These are phyloP conservation scores for Rhopalosiphum nymphaeae DNA, from an alignment of 2,888 invertebrate genomes.

Conservation along the genomic window DNA sequence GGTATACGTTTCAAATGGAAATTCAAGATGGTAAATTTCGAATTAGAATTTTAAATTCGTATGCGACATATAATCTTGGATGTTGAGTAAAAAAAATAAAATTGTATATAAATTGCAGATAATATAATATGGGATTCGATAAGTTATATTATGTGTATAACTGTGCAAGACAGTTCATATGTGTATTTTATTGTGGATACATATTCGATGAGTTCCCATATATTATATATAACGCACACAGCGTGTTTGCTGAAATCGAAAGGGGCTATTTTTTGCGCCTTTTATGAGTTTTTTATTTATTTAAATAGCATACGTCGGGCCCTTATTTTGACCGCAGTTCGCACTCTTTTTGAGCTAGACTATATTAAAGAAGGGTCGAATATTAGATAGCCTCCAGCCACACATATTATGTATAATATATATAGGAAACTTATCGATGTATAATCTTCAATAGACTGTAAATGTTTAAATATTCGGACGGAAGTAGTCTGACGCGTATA, in stretches of 20 bases:
- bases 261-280: neutral
- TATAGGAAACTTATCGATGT: slow-evolving; percentile 26
- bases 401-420: neutral
- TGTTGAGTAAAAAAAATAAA: slow-evolving; percentile 36
- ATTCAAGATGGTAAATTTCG: slow-evolving; percentile 42
- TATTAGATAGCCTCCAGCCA: slow-evolving; percentile 49
- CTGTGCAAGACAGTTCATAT: slow-evolving; percentile 40
- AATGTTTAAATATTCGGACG: slow-evolving; percentile 54
- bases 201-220: slow-evolving; percentile 53
- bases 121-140: slow-evolving; percentile 44
- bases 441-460: slow-evolving; percentile 57
- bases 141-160: slow-evolving; percentile 29
- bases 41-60: slow-evolving; percentile 61
- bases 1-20: slow-evolving; percentile 45
- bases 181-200: slow-evolving; percentile 52
- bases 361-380: slow-evolving; percentile 65
- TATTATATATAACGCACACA: neutral
- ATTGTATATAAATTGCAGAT: slow-evolving; percentile 53
- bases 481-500: slow-evolving; percentile 44
- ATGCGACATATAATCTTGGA: neutral
- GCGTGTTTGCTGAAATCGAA: slow-evolving; percentile 57
- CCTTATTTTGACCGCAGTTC: slow-evolving; percentile 44
- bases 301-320: slow-evolving; percentile 55
- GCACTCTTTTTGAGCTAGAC: slow-evolving; percentile 31
- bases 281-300: slow-evolving; percentile 61